A percentile compares a stretch with the other conserved stretches of the same genome.
Conservation (phyloP, 1,140 invertebrate species). For the Rhyacophila brunnea region DNA sequence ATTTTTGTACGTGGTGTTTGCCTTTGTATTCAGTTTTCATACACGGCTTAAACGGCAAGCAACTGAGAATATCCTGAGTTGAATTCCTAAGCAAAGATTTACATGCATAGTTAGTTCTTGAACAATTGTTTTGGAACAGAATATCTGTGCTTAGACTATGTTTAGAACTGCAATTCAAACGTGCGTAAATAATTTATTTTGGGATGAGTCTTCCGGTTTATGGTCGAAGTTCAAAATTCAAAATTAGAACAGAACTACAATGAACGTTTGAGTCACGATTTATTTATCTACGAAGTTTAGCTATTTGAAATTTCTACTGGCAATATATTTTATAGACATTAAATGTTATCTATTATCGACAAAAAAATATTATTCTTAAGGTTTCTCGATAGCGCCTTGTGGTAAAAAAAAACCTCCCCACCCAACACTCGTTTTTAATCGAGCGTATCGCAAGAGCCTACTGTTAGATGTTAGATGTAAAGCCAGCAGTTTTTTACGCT, state of each 20-base stretch:
- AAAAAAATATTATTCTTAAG: too few relatives aligned
- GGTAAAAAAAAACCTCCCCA: too few relatives aligned
- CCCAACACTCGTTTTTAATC: too few relatives aligned
- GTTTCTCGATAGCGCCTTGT: too few relatives aligned
- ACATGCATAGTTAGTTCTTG: conserved; percentile 10
- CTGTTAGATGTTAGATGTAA: too few relatives aligned
- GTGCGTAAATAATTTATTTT: neutral
- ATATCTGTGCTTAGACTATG: neutral
- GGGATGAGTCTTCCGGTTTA: conserved; percentile 3
- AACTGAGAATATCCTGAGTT: conserved; percentile 17
- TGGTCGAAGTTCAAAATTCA: neutral
- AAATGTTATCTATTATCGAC: too few relatives aligned
- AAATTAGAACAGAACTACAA: neutral
- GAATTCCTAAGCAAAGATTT: conserved; percentile 17
- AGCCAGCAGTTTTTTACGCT: too few relatives aligned
- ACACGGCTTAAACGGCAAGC: neutral
- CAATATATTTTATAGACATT: too few relatives aligned
- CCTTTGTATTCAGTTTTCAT: neutral
- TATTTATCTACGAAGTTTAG: too few relatives aligned
- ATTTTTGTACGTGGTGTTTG: too few relatives aligned
- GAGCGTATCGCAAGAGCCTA: too few relatives aligned
- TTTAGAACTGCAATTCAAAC: neutral
- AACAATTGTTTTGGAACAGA: neutral
- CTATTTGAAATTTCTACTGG: too few relatives aligned
- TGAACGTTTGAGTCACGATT: neutral